A percentile compares a stretch with the other conserved stretches of the same genome.
Evolutionary conservation across 2,888 invertebrate species (phyloP).

Genomic region (Eristalis tenax): DNA sequence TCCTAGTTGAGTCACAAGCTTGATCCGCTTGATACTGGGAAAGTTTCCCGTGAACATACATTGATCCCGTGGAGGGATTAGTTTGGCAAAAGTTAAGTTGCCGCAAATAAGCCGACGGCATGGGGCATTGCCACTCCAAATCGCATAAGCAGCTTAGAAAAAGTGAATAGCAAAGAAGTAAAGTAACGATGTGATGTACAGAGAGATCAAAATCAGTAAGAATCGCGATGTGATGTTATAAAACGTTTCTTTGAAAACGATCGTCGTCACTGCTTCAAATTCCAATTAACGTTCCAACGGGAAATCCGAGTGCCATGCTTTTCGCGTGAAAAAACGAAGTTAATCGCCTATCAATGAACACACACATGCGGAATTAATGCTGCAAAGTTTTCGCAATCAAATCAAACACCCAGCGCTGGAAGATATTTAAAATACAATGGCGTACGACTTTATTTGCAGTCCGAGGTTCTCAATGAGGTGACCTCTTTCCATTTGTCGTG

Average conservation of each 20-base stretch:
- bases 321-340: not conserved
- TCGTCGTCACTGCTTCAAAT: not conserved
- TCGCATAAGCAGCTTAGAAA: conserved; percentile 17
- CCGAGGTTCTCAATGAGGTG: not conserved
- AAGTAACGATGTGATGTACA: not conserved
- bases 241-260: not conserved
- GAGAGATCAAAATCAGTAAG: not conserved
- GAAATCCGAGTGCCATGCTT: not conserved
- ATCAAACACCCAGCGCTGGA: not conserved
- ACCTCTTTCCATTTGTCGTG: not conserved
- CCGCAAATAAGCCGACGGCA: not conserved
- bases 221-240: not conserved
- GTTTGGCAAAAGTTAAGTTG: not conserved
- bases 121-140: conserved; percentile 17
- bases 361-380: not conserved
- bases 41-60: not conserved
- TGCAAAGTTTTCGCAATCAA: not conserved
- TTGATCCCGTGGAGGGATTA: not conserved
- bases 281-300: not conserved
- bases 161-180: not conserved
- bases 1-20: not conserved
- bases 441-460: not conserved
- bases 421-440: not conserved
- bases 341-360: not conserved
- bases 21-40: not conserved